Conservation (phyloP, 1,140 invertebrate species). For the Hormaphis cornu region DNA sequence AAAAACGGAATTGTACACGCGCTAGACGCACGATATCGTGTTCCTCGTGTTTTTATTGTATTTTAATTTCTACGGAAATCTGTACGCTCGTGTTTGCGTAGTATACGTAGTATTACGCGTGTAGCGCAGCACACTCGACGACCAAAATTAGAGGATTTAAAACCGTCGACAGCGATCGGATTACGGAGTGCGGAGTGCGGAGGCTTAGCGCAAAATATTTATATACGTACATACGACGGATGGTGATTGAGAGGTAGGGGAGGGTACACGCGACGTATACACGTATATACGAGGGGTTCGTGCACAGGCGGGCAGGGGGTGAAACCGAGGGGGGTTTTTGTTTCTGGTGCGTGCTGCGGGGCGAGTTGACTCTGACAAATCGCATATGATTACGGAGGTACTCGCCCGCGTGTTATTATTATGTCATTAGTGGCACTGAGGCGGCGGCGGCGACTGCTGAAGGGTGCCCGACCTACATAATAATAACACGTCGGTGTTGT, state of each 20-base stretch:
- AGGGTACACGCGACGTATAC: neutral
- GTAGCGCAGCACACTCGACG: slow-evolving; percentile 3
- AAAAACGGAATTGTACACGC: no score
- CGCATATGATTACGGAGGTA: slow-evolving; percentile 35
- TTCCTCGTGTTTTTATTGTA: no score
- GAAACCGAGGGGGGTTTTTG: slow-evolving; percentile 15
- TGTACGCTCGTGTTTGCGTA: neutral
- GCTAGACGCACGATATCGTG: no score
- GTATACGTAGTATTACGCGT: neutral
- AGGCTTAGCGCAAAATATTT: slow-evolving; percentile 17
- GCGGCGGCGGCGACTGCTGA: slow-evolving; percentile 7
- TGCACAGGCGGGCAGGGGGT: neutral
- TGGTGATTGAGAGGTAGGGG: no score
- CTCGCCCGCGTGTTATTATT: slow-evolving; percentile 35
- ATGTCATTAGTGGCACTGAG: slow-evolving; percentile 33
- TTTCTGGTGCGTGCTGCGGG: neutral
- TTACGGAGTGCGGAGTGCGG: no score
- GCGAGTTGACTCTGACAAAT: slow-evolving; percentile 35
- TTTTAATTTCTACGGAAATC: no score
- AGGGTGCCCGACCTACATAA: slow-evolving; percentile 24
- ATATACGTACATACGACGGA: no score
- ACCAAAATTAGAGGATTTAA: slow-evolving; percentile 27
- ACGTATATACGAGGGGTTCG: neutral
- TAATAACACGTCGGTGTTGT: no score
- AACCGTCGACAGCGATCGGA: slow-evolving; percentile 12